Evolutionary conservation across 2,113 vertebrate genomes (phyloP).

Genomic region (Clupea harengus): DNA sequence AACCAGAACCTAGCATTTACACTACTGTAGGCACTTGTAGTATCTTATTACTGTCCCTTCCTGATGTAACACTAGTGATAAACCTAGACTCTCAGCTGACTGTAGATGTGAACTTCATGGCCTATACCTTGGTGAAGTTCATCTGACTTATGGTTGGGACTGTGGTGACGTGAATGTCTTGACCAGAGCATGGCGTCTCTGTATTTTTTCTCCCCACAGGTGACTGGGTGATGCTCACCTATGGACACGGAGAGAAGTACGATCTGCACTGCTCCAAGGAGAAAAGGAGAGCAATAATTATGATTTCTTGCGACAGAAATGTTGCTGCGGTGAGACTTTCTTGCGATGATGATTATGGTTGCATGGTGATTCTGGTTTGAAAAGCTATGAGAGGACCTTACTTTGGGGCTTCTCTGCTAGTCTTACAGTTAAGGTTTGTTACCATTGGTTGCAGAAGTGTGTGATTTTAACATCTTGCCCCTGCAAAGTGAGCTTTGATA

Average conservation of each 20-base stretch:
- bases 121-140: neutral
- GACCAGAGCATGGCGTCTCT: conserved; percentile 10
- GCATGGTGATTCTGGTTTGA: too few species aligned
- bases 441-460: too few species aligned
- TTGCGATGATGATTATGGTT: neutral
- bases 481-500: too few species aligned
- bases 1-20: neutral
- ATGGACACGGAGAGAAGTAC: conserved; percentile 79
- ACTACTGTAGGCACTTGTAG: too few species aligned
- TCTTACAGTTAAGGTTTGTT: too few species aligned
- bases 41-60: too few species aligned
- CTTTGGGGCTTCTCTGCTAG: too few species aligned
- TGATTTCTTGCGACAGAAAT: conserved; percentile 86
- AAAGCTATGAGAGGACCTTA: too few species aligned
- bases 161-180: neutral
- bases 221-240: conserved; percentile 91
- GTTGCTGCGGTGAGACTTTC: conserved; percentile 64
- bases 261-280: conserved; percentile 75
- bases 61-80: too few species aligned
- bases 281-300: conserved; percentile 79
- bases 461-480: too few species aligned
- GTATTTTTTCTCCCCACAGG: conserved; percentile 64
- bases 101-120: too few species aligned
- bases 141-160: neutral
- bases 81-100: too few species aligned